Evolutionary conservation across 1,140 invertebrate genomes (phyloP).

Genomic region (Trachymyrmex septentrionalis): DNA sequence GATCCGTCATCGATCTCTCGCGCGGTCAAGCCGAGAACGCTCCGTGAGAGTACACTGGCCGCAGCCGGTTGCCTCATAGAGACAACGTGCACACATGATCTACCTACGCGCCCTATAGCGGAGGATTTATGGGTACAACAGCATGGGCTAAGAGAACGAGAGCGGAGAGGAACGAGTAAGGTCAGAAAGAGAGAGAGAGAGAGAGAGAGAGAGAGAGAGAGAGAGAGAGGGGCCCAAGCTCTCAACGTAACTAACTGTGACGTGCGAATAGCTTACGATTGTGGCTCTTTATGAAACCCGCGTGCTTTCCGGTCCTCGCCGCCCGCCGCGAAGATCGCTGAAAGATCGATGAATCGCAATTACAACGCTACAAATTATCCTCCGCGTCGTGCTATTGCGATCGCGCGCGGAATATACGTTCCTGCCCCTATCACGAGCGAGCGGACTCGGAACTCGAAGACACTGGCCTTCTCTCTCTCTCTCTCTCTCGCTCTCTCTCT

Average conservation of each 20-base stretch:
- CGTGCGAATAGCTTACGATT: conserved; percentile 65
- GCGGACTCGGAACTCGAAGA: conserved; percentile 15
- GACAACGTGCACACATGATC: conserved; percentile 66
- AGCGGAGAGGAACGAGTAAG: neutral
- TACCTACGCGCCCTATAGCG: conserved; percentile 66
- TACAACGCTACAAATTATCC: conserved; percentile 63
- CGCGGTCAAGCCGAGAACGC: conserved; percentile 10
- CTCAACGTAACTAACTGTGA: conserved; percentile 65
- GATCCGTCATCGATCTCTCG: conserved; percentile 72
- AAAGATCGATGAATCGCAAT: conserved; percentile 63
- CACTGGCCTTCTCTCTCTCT: neutral
- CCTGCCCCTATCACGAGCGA: conserved; percentile 19
- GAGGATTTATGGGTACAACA: conserved; percentile 68
- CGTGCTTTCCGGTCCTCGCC: conserved; percentile 9
- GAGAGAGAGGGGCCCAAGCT: conserved; percentile 30
- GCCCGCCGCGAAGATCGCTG: conserved; percentile 30
- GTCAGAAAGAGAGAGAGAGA: conserved; percentile 11
- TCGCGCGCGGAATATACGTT: conserved; percentile 28
- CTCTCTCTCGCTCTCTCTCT: neutral
- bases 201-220: conserved; percentile 11
- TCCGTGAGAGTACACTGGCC: conserved; percentile 33
- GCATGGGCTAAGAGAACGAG: conserved; percentile 44
- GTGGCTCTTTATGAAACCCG: conserved; percentile 52
- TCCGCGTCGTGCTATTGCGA: conserved; percentile 22
- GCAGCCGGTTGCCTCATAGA: conserved; percentile 24